A percentile compares a stretch with the other conserved stretches of the same genome.
Conservation (phyloP, 2,888 invertebrate species). For the Ophioninae sp. region DNA sequence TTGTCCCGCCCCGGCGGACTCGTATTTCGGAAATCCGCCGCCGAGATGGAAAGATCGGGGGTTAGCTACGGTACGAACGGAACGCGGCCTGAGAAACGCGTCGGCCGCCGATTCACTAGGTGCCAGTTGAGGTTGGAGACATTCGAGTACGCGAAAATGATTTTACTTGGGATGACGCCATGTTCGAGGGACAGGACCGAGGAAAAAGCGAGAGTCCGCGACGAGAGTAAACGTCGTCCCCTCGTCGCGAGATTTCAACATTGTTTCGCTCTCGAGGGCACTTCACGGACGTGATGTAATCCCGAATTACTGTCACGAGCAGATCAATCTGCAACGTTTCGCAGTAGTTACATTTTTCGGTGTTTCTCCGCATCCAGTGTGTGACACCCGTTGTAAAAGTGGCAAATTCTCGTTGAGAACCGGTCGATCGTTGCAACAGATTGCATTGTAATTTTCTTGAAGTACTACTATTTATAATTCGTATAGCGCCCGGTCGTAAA, state of each 20-base stretch:
- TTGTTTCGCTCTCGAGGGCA: slow-evolving; percentile 1
- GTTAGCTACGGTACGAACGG: no score
- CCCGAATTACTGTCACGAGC: slow-evolving; percentile 37
- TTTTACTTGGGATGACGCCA: background rate
- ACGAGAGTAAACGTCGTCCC: background rate
- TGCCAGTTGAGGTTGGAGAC: slow-evolving; percentile 33
- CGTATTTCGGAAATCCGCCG: background rate
- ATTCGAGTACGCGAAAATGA: background rate
- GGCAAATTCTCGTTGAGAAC: slow-evolving; percentile 70
- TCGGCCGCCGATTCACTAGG: background rate
- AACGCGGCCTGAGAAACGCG: no score
- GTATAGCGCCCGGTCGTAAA: slow-evolving; percentile 77
- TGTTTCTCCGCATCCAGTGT: slow-evolving; percentile 68
- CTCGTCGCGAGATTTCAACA: slow-evolving; percentile 12
- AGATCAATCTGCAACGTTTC: slow-evolving; percentile 1
- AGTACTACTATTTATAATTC: slow-evolving; percentile 74
- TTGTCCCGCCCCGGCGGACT: background rate
- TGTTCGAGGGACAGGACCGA: slow-evolving; percentile 4
- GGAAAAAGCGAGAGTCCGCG: background rate
- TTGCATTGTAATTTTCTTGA: slow-evolving; percentile 69
- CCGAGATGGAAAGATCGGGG: background rate
- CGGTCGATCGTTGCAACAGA: slow-evolving; percentile 68
- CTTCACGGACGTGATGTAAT: slow-evolving; percentile 75
- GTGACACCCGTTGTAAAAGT: slow-evolving; percentile 71
- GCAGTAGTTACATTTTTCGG: slow-evolving; percentile 74